Evolutionary conservation across 2,113 vertebrate genomes (phyloP), one percentile per base, ranked within the genome.

Genomic region (Castor canadensis): DNA sequence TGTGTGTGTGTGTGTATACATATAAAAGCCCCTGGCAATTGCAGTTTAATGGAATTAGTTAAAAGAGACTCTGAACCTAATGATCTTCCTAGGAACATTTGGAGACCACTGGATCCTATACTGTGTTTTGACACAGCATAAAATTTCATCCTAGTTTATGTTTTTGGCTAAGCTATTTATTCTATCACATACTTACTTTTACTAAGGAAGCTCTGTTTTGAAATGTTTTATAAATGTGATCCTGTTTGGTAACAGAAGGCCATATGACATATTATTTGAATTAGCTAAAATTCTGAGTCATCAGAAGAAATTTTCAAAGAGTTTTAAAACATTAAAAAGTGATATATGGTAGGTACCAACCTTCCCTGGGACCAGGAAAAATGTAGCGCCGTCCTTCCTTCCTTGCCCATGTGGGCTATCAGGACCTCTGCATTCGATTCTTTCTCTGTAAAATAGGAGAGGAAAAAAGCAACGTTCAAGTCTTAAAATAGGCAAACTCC

Each of bases 1-100:
- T n/a, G n/a, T n/a, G n/a, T n/a, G n/a, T n/a, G n/a, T n/a, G n/a
- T n/a, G n/a, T n/a, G n/a, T n/a, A n/a, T n/a, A n/a, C n/a, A n/a
- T n/a, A n/a, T n/a, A 90, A 87, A 96, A 91, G 93, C 26, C 92
- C 71, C 58, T 62, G 67, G 77, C 49, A 45, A 47, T 87, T 72
- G 66, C 64, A 82, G 52, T 45, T 93, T 96, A 93, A 93, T 91
- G 87, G 88, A 95, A 69, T 96, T 96, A 85, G 80, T 96, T 95
- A 91, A 77, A 81, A 80, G 93, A 92, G 76, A 52, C 38, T 77
- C 1, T 54, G 11, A 87, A 54, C 64, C 45, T 79, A 76, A 71
- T 76, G 95, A 82, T 32, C 58, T 86, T 88, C 43, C 60, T 9
- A 56, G 77, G 71, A 69, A 32, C 35, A 56, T 5, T 17, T 26